Percentiles rank a stretch among this genome's conserved stretches.
phyloP scores from a whole-genome alignment of 92 coral and sea anemone species.

The Zoanthus gigantus region DNA sequence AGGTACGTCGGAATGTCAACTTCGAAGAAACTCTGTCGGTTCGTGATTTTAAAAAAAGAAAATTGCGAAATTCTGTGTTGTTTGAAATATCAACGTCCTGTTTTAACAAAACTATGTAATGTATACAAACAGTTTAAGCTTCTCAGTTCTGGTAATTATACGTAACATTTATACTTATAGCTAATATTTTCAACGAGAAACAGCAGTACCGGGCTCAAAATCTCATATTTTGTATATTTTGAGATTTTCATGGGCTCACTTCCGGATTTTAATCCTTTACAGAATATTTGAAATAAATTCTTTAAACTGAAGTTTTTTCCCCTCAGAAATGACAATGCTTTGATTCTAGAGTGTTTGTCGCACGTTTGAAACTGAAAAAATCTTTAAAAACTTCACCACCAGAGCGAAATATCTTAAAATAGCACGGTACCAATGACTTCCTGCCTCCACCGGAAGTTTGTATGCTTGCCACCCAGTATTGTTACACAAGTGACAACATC shows the following conservation, averaged over 20 bases:
- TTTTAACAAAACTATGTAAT: not conserved
- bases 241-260: not conserved
- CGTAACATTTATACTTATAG: not conserved
- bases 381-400: not conserved
- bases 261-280: not conserved
- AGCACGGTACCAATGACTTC: not conserved
- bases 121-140: too few relatives aligned
- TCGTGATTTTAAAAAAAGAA: not conserved
- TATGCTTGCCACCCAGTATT: constrained; percentile 18
- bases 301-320: not conserved
- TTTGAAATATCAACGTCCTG: not conserved
- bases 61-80: not conserved
- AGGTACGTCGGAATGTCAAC: not conserved
- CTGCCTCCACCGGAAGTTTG: constrained; percentile 35
- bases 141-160: too few relatives aligned
- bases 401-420: not conserved
- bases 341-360: not conserved
- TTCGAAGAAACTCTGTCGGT: not conserved
- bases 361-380: not conserved
- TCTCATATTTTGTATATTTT: not conserved
- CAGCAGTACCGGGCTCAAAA: not conserved
- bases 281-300: not conserved
- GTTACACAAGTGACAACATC: constrained; percentile 38
- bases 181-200: not conserved
- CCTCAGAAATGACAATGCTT: not conserved